Evolutionary conservation across 2,113 vertebrate genomes (phyloP).

Genomic region (Gasterosteus nipponicus): DNA sequence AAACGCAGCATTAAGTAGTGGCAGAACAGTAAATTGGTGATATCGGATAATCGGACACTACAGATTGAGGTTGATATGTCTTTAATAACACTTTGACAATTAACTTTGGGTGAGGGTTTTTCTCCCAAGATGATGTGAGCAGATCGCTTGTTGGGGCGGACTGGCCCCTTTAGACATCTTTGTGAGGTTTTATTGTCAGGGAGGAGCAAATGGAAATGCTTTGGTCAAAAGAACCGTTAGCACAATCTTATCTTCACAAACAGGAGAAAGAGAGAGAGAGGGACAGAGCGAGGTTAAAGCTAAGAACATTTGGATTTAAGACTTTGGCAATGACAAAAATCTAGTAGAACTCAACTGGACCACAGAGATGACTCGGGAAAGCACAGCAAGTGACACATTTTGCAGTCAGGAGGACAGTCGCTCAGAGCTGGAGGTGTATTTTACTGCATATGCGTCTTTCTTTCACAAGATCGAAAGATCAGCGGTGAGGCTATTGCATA

Average conservation of each 20-base stretch:
- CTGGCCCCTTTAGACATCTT: not conserved
- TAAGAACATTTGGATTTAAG: not conserved
- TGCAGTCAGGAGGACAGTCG: slow-evolving; percentile 85
- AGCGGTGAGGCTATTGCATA: slow-evolving; percentile 59
- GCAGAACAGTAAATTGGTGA: not conserved
- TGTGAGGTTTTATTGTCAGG: slow-evolving; percentile 66
- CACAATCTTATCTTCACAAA: not conserved
- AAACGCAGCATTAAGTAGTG: not conserved
- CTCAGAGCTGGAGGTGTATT: slow-evolving; percentile 88
- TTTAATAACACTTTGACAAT: not conserved
- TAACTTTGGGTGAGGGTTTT: not conserved
- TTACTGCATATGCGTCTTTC: slow-evolving; percentile 86
- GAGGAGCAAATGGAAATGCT: slow-evolving; percentile 45
- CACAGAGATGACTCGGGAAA: slow-evolving; percentile 84
- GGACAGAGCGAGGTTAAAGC: not conserved
- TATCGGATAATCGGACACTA: not conserved
- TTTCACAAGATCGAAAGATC: slow-evolving; percentile 79
- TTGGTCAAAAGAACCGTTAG: slow-evolving; percentile 17
- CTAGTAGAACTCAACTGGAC: slow-evolving; percentile 30
- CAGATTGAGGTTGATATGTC: not conserved
- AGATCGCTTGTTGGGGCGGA: not conserved
- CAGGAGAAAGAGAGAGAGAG: slow-evolving; percentile 3
- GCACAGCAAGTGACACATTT: slow-evolving; percentile 84
- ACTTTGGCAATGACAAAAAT: not conserved
- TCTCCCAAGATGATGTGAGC: not conserved